phyloP scores from a whole-genome alignment of 2,888 invertebrate species.

The Taenaris catops region DNA sequence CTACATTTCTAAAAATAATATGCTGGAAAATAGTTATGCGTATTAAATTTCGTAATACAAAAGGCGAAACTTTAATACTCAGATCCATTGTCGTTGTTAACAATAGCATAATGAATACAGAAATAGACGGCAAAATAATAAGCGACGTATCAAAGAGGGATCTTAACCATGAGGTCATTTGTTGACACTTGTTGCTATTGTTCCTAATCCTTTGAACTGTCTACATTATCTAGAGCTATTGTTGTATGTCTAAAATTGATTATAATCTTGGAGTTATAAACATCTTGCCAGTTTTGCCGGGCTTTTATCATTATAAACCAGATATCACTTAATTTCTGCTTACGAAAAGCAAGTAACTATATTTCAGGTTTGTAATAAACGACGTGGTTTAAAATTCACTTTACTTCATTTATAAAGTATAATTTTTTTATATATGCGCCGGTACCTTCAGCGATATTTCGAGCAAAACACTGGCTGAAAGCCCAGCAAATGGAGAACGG shows the following conservation, averaged over 20 bases:
- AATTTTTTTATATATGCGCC: no score
- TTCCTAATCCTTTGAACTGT: slow-evolving; percentile 4
- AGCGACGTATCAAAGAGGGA: slow-evolving; percentile 13
- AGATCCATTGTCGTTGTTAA: no score
- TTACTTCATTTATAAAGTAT: no score
- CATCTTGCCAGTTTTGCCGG: no score
- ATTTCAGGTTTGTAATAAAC: no score
- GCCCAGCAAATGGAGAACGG: slow-evolving; percentile 86
- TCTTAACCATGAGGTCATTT: slow-evolving; percentile 19
- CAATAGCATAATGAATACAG: slow-evolving; percentile 1
- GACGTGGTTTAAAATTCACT: neutral
- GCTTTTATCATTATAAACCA: no score
- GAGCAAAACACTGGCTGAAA: slow-evolving; percentile 80
- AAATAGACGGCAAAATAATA: slow-evolving; percentile 16
- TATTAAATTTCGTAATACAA: no score
- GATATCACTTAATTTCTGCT: no score
- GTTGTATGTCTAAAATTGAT: slow-evolving; percentile 1
- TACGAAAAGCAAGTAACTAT: no score
- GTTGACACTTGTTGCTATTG: slow-evolving; percentile 11
- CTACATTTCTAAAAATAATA: no score
- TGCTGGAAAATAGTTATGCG: no score
- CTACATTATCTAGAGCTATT: neutral
- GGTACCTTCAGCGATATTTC: slow-evolving; percentile 40
- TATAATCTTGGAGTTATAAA: neutral
- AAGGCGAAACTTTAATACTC: no score